These are phyloP conservation scores for Rhopalosiphum nymphaeae DNA, from an alignment of 2,888 invertebrate genomes.

Conservation along the genomic window DNA sequence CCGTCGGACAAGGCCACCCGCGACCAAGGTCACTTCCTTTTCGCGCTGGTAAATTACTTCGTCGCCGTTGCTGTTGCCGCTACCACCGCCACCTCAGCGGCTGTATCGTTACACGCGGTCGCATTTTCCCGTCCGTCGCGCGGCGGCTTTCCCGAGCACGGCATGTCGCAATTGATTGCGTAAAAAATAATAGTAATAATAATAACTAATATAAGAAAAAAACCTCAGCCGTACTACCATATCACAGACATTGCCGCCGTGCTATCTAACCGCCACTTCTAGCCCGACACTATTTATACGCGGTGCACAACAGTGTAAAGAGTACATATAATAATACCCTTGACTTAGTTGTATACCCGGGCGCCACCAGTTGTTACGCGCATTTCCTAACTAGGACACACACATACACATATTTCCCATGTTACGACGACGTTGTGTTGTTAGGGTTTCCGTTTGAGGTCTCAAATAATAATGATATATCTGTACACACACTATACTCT, in stretches of 20 bases:
- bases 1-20: constrained; percentile 52
- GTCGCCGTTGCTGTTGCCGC: neutral
- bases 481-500: neutral
- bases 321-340: constrained; percentile 41
- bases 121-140: constrained; percentile 61
- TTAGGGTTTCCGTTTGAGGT: constrained; percentile 47
- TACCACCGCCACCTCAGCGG: neutral
- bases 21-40: constrained; percentile 63
- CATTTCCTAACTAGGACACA: constrained; percentile 63
- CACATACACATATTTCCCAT: constrained; percentile 17
- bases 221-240: constrained; percentile 24
- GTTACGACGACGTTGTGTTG: constrained; percentile 1
- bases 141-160: constrained; percentile 58
- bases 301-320: constrained; percentile 15
- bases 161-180: constrained; percentile 57
- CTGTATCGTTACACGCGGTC: constrained; percentile 45
- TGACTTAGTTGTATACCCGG: constrained; percentile 58
- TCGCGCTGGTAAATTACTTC: constrained; percentile 32
- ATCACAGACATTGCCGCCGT: neutral
- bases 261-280: constrained; percentile 8
- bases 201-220: constrained; percentile 24
- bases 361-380: constrained; percentile 63
- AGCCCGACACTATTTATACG: too few relatives aligned
- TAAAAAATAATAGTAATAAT: constrained; percentile 41
- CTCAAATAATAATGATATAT: neutral